Evolutionary conservation across 1,140 invertebrate species (phyloP).

Genomic region (Hycleus cichorii): DNA sequence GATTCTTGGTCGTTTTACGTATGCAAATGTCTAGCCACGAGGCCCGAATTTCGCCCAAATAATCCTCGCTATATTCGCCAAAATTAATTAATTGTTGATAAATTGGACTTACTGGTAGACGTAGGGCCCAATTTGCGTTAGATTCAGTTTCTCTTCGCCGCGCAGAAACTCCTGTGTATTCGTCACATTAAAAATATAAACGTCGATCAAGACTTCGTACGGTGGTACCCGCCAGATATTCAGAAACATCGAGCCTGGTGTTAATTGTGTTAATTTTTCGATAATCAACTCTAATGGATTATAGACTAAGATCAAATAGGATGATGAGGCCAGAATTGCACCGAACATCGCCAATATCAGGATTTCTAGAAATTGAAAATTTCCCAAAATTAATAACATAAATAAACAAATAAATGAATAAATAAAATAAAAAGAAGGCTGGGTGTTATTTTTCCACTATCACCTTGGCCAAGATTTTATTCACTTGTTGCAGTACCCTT

Average conservation of each 20-base stretch:
- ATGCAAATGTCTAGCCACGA: no score
- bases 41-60: no score
- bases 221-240: constrained; percentile 63
- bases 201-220: constrained; percentile 58
- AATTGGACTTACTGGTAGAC: constrained; percentile 63
- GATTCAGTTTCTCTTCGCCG: constrained; percentile 59
- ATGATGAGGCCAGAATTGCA: constrained; percentile 39
- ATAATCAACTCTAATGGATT: constrained; percentile 47
- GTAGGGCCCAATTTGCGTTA: constrained; percentile 79
- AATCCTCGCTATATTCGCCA: no score
- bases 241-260: constrained; percentile 50
- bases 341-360: constrained; percentile 30
- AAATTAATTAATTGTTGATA: no score
- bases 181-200: constrained; percentile 81
- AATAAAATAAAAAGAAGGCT: neutral
- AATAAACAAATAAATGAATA: neutral
- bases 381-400: neutral
- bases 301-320: constrained; percentile 45
- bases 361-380: constrained; percentile 28
- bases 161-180: constrained; percentile 64
- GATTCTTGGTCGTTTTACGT: no score
- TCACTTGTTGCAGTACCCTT: constrained; percentile 1
- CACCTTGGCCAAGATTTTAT: constrained; percentile 7
- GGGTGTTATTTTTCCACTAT: neutral
- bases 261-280: constrained; percentile 46